These are phyloP conservation scores for Seira sanloemensis DNA, from an alignment of 2,888 invertebrate genomes.

Conservation along the genomic window DNA sequence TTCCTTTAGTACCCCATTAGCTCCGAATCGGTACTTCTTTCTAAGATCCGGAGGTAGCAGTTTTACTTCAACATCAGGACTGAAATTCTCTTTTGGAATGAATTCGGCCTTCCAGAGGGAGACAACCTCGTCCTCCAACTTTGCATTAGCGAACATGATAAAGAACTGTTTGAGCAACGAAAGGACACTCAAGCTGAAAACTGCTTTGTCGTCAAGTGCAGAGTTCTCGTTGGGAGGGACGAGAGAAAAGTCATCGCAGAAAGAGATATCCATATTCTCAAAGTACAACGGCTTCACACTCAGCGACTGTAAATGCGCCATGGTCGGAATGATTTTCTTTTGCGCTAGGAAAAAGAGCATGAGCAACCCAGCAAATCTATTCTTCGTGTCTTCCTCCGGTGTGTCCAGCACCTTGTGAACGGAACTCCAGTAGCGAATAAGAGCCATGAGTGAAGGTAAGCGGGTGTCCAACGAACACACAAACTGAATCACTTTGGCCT, in stretches of 20 bases:
- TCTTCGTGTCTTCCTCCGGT: slow-evolving; percentile 52
- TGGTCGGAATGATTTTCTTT: slow-evolving; percentile 50
- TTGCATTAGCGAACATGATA: slow-evolving; percentile 18
- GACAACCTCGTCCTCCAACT: slow-evolving; percentile 37
- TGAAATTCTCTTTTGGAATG: slow-evolving; percentile 49
- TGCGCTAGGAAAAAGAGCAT: slow-evolving; percentile 39
- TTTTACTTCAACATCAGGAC: slow-evolving; percentile 22
- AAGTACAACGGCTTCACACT: slow-evolving; percentile 26
- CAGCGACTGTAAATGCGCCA: slow-evolving; percentile 41
- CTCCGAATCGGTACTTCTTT: slow-evolving; percentile 38
- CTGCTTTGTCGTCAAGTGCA: slow-evolving; percentile 35
- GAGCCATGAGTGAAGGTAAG: slow-evolving; percentile 24
- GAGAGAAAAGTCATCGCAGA: slow-evolving; percentile 41
- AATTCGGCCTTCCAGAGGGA: slow-evolving; percentile 49
- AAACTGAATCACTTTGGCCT: slow-evolving; percentile 53
- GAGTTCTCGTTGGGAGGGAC: slow-evolving; percentile 35
- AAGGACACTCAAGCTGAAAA: slow-evolving; percentile 39
- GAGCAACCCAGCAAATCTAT: slow-evolving; percentile 41
- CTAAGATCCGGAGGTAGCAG: slow-evolving; percentile 34
- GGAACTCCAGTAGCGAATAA: slow-evolving; percentile 40
- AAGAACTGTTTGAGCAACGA: slow-evolving; percentile 51
- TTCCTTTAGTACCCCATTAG: slow-evolving; percentile 28
- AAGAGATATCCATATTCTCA: slow-evolving; percentile 47
- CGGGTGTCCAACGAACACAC: slow-evolving; percentile 42
- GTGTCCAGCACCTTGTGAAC: slow-evolving; percentile 53